These are phyloP conservation scores for Mormyrops attenuatus DNA, from an alignment of 2,797 vertebrate genomes.

Conservation along the genomic window DNA sequence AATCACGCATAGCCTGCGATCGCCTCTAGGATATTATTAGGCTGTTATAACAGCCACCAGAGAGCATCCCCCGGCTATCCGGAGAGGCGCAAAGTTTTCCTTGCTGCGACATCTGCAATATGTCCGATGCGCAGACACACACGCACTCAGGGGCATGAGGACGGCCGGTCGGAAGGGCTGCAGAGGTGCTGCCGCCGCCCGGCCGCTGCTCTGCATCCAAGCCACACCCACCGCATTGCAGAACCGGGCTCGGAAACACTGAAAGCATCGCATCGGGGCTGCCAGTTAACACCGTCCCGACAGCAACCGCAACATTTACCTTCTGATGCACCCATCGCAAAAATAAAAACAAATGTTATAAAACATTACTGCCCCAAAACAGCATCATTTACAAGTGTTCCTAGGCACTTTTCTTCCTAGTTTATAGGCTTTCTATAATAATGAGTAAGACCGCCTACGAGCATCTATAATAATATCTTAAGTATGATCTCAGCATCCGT, in stretches of 20 bases:
- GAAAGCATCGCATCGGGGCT: neutral
- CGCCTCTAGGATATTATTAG: neutral
- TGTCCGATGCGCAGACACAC: neutral
- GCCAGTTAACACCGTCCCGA: constrained; percentile 13
- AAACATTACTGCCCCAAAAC: neutral
- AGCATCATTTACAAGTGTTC: neutral
- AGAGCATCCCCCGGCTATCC: neutral
- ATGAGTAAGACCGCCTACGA: neutral
- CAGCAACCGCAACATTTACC: neutral
- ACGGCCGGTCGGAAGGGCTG: neutral
- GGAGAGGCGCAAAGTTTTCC: neutral
- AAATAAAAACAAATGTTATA: neutral
- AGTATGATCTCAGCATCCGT: neutral
- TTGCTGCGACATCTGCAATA: constrained; percentile 7
- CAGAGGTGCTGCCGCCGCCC: constrained; percentile 8
- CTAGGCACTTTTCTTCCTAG: neutral
- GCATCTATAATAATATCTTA: neutral
- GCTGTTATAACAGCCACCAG: neutral
- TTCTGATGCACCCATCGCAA: neutral
- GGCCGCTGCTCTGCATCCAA: constrained; percentile 36
- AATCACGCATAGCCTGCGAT: neutral
- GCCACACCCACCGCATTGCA: constrained; percentile 93
- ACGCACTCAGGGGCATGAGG: neutral
- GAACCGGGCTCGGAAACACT: constrained; percentile 54
- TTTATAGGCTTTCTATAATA: neutral